These are phyloP conservation scores for Crypturellus undulatus DNA, from an alignment of 2,113 vertebrate species.

Conservation along the genomic window DNA sequence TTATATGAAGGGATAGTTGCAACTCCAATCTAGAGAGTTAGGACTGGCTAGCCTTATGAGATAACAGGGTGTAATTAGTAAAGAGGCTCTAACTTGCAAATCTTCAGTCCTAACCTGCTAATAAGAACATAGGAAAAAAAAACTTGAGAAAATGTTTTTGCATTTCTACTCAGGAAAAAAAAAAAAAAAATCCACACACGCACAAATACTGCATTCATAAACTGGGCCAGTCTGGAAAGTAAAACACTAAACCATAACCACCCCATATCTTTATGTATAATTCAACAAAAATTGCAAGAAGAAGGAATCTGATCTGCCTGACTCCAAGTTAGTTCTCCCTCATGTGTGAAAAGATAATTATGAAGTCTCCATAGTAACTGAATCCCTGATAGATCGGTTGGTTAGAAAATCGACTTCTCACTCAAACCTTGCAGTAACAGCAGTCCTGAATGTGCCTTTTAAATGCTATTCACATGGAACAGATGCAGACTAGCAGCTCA, in stretches of 20 bases:
- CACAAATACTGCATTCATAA: not conserved
- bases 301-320: not conserved
- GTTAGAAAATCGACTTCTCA: not conserved
- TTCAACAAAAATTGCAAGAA: not conserved
- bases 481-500: not conserved
- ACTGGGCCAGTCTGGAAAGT: not conserved
- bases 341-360: not conserved
- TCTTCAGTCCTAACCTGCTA: not conserved
- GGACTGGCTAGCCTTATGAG: not conserved
- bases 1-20: not conserved
- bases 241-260: not conserved
- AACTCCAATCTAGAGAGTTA: not conserved
- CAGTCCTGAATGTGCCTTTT: not conserved
- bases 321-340: not conserved
- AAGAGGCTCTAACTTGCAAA: not conserved
- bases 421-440: not conserved
- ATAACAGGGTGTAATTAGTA: not conserved
- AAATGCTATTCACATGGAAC: not conserved
- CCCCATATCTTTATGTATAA: not conserved
- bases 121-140: not conserved
- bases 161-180: not conserved
- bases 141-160: not conserved
- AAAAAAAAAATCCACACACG: too few species aligned
- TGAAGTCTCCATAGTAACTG: not conserved
- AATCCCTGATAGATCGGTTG: not conserved